phyloP scores from a whole-genome alignment of 2,797 vertebrate species.

The Adelosebastes latens region DNA sequence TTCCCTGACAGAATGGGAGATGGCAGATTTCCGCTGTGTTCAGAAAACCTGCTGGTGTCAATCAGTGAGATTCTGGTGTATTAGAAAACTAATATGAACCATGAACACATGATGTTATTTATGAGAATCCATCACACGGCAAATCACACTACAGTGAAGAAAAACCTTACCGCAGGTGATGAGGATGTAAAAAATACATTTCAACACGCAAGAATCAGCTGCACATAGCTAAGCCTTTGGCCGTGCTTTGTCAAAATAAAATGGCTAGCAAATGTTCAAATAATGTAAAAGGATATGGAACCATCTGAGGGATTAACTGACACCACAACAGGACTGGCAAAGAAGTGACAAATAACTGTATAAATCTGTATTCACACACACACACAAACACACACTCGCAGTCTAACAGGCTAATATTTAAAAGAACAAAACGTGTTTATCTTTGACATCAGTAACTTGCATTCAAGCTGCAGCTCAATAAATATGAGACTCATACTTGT shows the following conservation, averaged over 20 bases:
- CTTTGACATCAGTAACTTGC: conserved; percentile 1
- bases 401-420: not conserved
- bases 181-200: conserved; percentile 37
- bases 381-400: not conserved
- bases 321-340: conserved; percentile 28
- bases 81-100: conserved; percentile 44
- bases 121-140: conserved; percentile 47
- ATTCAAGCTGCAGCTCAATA: conserved; percentile 27
- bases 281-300: conserved; percentile 48
- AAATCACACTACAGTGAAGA: conserved; percentile 48
- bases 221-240: conserved; percentile 46
- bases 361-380: conserved; percentile 18
- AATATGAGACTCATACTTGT: conserved; percentile 8
- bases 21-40: conserved; percentile 41
- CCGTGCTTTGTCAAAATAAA: conserved; percentile 51
- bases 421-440: not conserved
- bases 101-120: conserved; percentile 34
- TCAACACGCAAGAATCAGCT: conserved; percentile 36
- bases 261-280: conserved; percentile 47
- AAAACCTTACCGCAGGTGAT: conserved; percentile 51
- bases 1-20: conserved; percentile 37
- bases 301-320: conserved; percentile 33
- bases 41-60: conserved; percentile 40
- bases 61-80: conserved; percentile 38
- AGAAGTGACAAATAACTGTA: conserved; percentile 10